Evolutionary conservation across 2,797 vertebrate species (phyloP), one percentile per base, ranked within the genome.

Genomic region (Toxotes lorentzi): DNA sequence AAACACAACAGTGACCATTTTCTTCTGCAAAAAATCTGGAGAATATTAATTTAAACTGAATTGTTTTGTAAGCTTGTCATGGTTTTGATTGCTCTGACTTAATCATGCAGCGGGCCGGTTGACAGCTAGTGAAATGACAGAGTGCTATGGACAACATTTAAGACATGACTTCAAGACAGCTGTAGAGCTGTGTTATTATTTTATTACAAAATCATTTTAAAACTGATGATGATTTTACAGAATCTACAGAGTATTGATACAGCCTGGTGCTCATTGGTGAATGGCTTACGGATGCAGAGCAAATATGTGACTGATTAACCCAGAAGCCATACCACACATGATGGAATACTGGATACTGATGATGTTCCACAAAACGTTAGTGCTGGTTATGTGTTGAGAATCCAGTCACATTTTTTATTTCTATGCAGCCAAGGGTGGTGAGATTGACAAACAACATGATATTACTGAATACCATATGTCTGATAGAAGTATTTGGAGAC

Each of bases 391-490:
- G 12, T 23, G 24, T 38, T 54, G 16, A 30, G 24, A 76, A 38
- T 57, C 60, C 40, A 41, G 27, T 10, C 57, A 43, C 38, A 58
- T 10, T 5, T 13, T 51, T 58, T 47, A 6, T 43, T 35, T 17
- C 45, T 19, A 16, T 40, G 24, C 10, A 54, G 21, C 5, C 19
- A 23, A n/a, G 7, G 59, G 24, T 47, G 54, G 34, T 40, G 7
- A 51, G 43, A 64, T 24, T 67, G 50, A 66, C 40, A 58, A 38
- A 66, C 27, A 43, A 32, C 16, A 30, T 38, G n/a, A 16, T 54
- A 53, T 54, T 78, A 64, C 45, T 68, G 40, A 30, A 53, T 1
- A n/a, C 40, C 60, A 64, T 65, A 65, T 81, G 56, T 73, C 21
- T 78, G 68, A 59, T 8, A 38, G 40, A 65, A 41, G 48, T 50